Evolutionary conservation across 1,140 invertebrate species (phyloP), one percentile per base, ranked within the genome.

Genomic region (Delia radicum): DNA sequence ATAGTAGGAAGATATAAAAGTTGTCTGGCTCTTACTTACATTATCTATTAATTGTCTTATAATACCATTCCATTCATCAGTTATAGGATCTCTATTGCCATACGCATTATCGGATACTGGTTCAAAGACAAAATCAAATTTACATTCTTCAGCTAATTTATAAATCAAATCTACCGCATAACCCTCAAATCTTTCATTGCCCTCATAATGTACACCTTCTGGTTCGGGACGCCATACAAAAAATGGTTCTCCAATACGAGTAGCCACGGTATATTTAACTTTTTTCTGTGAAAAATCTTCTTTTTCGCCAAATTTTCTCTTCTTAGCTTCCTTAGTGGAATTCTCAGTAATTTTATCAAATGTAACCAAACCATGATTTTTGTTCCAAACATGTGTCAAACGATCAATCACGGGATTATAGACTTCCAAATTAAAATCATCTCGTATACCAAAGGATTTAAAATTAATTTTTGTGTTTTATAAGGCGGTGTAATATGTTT

Each of bases 61-160:
- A 62, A 98, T 88, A n/a, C 95, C 96, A 82, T 94, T 91, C 95
- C 95, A 97, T 79, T 91, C 89, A 79, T 91, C 91, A 0, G 89
- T 92, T 1, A 88, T 84, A 15, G 89, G 82, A 81, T 94, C 87
- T 21, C 89, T 91, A 37, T 88, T 91, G 0, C 95, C 96, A 80
- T 95, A 93, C 21, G 89, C 87, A 15, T 88, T 88, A 81, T 94
- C 93, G 0, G 89, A 89, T 1, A 92, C 92, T 0, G 94, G 83
- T 80, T 92, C 89, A 75, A 95, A 91, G 75, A 90, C 88, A 77
- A 93, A 96, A 79, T 92, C 93, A 78, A 97, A 94, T 87, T 90
- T 91, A 24, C 93, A 87, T 4, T 89, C 80, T 75, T 90, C 83
- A 12, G 93, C 89, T 74, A 95, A 91, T 75, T 88, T 87, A 8